These are phyloP conservation scores for Volucella inanis DNA, from an alignment of 2,888 invertebrate genomes.

Conservation along the genomic window DNA sequence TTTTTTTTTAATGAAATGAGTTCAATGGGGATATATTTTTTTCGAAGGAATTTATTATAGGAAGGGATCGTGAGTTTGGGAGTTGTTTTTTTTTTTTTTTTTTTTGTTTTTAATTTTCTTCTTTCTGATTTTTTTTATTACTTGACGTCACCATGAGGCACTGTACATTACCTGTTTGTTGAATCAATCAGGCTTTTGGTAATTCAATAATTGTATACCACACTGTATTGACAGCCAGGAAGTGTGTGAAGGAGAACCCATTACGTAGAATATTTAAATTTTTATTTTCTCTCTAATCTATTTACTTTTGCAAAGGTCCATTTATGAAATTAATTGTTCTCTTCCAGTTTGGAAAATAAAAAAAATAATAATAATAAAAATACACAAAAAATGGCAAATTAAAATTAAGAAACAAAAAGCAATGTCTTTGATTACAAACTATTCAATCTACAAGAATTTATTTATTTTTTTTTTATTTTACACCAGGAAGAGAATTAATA, in stretches of 20 bases:
- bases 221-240: conserved; percentile 74
- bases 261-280: conserved; percentile 60
- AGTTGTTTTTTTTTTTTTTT: conserved; percentile 23
- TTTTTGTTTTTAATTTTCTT: conserved; percentile 31
- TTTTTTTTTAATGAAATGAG: conserved; percentile 49
- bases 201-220: conserved; percentile 72
- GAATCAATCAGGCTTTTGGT: conserved; percentile 73
- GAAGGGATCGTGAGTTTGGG: conserved; percentile 40
- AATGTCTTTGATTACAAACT: background rate
- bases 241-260: conserved; percentile 71
- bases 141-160: conserved; percentile 72
- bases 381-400: background rate
- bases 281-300: conserved; percentile 59
- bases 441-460: conserved; percentile 3
- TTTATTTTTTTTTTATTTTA: conserved; percentile 57
- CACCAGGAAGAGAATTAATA: conserved; percentile 59
- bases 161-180: conserved; percentile 75
- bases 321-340: conserved; percentile 55
- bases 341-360: conserved; percentile 69
- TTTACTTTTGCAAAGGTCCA: conserved; percentile 36
- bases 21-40: conserved; percentile 33
- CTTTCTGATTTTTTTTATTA: conserved; percentile 55
- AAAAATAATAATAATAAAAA: conserved; percentile 14
- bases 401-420: conserved; percentile 19
- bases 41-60: conserved; percentile 22